A percentile compares a stretch with the other conserved stretches of the same genome.
Evolutionary conservation across 2,888 invertebrate species (phyloP).

Genomic region (Prosopocoilus inquinatus): DNA sequence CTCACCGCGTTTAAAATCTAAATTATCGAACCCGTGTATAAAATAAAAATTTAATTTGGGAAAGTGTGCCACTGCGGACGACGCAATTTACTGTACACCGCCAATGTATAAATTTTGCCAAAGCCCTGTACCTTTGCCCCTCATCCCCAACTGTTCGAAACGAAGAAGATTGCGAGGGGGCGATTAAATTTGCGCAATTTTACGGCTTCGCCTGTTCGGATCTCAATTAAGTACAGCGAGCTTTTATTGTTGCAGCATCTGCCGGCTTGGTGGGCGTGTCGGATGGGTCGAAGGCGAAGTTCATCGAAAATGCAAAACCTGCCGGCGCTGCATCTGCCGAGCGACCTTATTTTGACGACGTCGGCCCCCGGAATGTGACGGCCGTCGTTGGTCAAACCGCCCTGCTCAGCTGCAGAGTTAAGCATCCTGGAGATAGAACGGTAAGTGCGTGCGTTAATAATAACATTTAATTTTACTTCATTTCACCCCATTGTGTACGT

Average conservation of each 20-base stretch:
- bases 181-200: background rate
- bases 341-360: slow-evolving; percentile 81
- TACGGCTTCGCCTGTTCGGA: background rate
- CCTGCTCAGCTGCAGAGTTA: slow-evolving; percentile 77
- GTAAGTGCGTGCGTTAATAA: slow-evolving; percentile 55
- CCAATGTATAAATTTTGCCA: too few relatives aligned
- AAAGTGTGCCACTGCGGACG: too few relatives aligned
- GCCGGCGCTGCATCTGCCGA: slow-evolving; percentile 49
- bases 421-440: slow-evolving; percentile 83
- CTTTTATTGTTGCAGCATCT: slow-evolving; percentile 26
- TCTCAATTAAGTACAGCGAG: background rate
- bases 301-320: slow-evolving; percentile 31
- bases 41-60: too few relatives aligned
- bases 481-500: too few relatives aligned
- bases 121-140: too few relatives aligned
- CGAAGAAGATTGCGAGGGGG: too few relatives aligned
- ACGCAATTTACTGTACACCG: too few relatives aligned
- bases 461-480: too few relatives aligned
- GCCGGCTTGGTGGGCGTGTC: slow-evolving; percentile 23
- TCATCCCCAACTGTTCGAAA: too few relatives aligned
- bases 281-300: slow-evolving; percentile 25
- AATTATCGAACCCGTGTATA: too few relatives aligned
- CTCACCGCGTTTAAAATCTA: too few relatives aligned
- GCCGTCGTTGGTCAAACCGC: slow-evolving; percentile 82
- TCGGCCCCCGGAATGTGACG: slow-evolving; percentile 78